A percentile compares a stretch with the other conserved stretches of the same genome.
These are phyloP conservation scores for Bruchidius siliquastri DNA, from an alignment of 2,888 invertebrate species.

Conservation along the genomic window DNA sequence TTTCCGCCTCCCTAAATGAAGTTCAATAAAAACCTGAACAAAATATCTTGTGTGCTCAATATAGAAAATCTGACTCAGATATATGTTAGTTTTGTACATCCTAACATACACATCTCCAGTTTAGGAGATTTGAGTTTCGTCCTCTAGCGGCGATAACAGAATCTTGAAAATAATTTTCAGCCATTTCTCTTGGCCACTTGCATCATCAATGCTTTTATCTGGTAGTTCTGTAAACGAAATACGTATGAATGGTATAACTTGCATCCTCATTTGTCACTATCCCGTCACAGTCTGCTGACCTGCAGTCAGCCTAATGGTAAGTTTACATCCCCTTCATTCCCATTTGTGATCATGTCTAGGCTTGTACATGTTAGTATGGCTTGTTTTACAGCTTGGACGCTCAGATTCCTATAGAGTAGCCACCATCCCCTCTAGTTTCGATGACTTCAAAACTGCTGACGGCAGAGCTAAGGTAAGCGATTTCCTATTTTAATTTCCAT, in stretches of 20 bases:
- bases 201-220: too few species aligned
- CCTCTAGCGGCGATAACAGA: too few species aligned
- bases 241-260: background rate
- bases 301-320: background rate
- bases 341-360: background rate
- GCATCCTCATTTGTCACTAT: background rate
- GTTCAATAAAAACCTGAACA: too few species aligned
- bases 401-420: constrained; percentile 97
- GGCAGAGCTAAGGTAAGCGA: constrained; percentile 80
- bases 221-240: too few species aligned
- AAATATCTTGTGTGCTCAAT: too few species aligned
- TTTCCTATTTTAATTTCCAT: constrained; percentile 46
- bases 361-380: background rate
- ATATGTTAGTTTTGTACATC: too few species aligned
- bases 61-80: too few species aligned
- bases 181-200: too few species aligned
- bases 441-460: constrained; percentile 94
- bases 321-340: background rate
- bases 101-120: too few species aligned
- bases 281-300: background rate
- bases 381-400: constrained; percentile 74
- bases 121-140: too few species aligned
- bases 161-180: too few species aligned
- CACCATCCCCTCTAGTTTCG: constrained; percentile 85
- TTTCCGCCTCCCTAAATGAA: too few species aligned